Evolutionary conservation across 2,888 invertebrate species (phyloP), one percentile per base, ranked within the genome.

Genomic region (Nephrotoma appendiculata): DNA sequence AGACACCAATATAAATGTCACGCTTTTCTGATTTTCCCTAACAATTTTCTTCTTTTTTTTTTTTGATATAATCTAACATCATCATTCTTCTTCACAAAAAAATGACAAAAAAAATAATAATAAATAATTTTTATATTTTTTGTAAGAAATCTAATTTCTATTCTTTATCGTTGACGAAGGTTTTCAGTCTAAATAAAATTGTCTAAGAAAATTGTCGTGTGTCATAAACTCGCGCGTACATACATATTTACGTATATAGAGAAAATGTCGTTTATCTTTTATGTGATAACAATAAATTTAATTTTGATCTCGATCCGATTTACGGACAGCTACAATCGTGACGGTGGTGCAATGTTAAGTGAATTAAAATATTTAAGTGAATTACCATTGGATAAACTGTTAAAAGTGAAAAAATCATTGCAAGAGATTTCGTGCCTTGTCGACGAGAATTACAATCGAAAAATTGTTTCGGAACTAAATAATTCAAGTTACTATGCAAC

Each of bases 381-480:
- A 89, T 90, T 96, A 86, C 94, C 95, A 2, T 89, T 96, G 87
- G 93, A 95, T 3, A 95, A 95, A 89, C 91, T 96, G 42, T 91
- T 96, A n/a, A 92, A 93, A 87, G 91, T 96, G 2, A 93, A 90
- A 87, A 89, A 89, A 87, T 91, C 91, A 2, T 87, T 91, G 86
- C 88, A 90, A 41, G 87, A 89, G 9, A 88, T 91, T 86, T 86
- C 88, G 3, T 87, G 86, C 9, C 41, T 86, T 15, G 44, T 85
- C 19, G 85, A 85, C 15, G 85, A 85, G 19, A 85, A 85, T 85
- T 31, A 85, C 9, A 44, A 44, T 45, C 43, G 19, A 19, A 84
- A 41, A 84, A 42, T 84, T 84, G 84, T 6, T 15, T 7, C 41
- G 84, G n/a, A n/a, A 41, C 9, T 84, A 7, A 85, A 44, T 44